A percentile compares a stretch with the other conserved stretches of the same genome.
These are phyloP conservation scores for Orchesella cincta DNA, from an alignment of 1,140 invertebrate species.

Conservation along the genomic window DNA sequence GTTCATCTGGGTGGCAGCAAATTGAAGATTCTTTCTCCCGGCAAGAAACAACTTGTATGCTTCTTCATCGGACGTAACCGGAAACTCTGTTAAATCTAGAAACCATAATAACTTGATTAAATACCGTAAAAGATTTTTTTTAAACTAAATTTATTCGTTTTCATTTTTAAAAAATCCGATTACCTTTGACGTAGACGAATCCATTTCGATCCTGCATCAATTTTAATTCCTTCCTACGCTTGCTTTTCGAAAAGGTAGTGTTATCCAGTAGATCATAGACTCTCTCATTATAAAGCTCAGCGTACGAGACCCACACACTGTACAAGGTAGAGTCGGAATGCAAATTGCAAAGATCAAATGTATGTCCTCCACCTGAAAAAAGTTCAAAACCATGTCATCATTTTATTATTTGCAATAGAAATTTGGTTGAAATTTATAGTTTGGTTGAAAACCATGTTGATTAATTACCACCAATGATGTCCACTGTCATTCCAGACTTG, in stretches of 20 bases:
- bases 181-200: conserved; percentile 72
- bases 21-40: conserved; percentile 77
- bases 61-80: conserved; percentile 74
- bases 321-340: conserved; percentile 27
- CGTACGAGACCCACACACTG: conserved; percentile 82
- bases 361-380: background rate
- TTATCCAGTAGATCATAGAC: conserved; percentile 78
- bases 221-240: conserved; percentile 59
- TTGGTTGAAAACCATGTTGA: background rate
- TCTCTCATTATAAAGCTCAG: conserved; percentile 91
- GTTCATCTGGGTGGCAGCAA: conserved; percentile 82
- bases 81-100: conserved; percentile 70
- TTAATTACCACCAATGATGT: background rate
- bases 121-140: too few relatives aligned
- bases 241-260: conserved; percentile 54
- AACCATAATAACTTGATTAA: background rate
- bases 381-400: background rate
- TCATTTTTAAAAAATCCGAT: background rate
- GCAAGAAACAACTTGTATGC: conserved; percentile 75
- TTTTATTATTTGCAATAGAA: too few relatives aligned
- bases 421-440: background rate
- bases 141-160: background rate
- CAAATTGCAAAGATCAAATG: background rate
- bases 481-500: background rate
- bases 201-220: conserved; percentile 66